A percentile compares a stretch with the other conserved stretches of the same genome.
Evolutionary conservation across 2,113 vertebrate species (phyloP).

Genomic region (cat (Felis catus)): DNA sequence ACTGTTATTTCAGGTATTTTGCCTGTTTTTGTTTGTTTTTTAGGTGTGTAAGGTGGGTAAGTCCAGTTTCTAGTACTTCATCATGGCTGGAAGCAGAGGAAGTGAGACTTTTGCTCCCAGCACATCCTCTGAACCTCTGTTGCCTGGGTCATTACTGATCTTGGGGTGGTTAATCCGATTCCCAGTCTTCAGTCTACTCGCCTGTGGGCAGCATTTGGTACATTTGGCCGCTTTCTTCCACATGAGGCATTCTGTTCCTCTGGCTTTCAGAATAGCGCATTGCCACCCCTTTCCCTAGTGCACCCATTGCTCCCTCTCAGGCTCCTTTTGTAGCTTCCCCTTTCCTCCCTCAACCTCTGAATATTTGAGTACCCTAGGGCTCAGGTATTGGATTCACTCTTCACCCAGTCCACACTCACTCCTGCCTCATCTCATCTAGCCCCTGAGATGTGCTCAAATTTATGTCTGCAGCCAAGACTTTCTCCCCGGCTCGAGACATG

Average conservation of each 20-base stretch:
- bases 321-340: neutral
- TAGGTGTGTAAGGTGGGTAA: neutral
- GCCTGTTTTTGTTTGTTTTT: neutral
- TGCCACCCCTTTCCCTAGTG: neutral
- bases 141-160: neutral
- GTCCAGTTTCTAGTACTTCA: too few species aligned
- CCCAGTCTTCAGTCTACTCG: neutral
- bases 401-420: neutral
- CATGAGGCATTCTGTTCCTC: neutral
- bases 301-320: neutral
- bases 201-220: too few species aligned
- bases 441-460: neutral
- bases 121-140: neutral
- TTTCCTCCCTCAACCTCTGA: neutral
- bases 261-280: neutral
- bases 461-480: too few species aligned
- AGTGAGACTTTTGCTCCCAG: neutral
- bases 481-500: neutral
- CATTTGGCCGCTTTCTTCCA: neutral
- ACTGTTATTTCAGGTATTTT: neutral
- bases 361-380: neutral
- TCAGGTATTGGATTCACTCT: neutral
- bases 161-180: neutral
- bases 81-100: neutral
- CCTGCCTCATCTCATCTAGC: neutral